Evolutionary conservation across 2,797 vertebrate species (phyloP), one percentile per base, ranked within the genome.

Genomic region (Bovichtus diacanthus): DNA sequence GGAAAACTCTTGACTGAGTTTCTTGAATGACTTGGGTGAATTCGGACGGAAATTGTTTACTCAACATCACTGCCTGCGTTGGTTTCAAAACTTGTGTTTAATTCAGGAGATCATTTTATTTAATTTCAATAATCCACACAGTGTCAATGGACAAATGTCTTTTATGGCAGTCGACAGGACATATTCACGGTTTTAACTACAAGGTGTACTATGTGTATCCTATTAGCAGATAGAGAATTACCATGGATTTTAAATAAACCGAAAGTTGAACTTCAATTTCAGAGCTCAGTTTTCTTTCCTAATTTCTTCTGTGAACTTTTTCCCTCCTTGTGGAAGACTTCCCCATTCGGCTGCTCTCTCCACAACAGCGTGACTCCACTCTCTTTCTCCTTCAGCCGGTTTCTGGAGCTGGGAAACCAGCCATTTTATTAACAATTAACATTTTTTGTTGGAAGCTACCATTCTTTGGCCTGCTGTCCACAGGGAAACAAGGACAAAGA

Each of bases 321-420:
- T 18, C 9, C 25, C 54, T 77, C 39, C 25, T 69, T 70, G 44
- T 74, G 60, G 51, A 77, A 80, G 11, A 72, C 51, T 60, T 78
- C 50, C 13, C 67, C 65, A 65, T 76, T 62, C 53, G 53, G 43
- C 67, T 53, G 54, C 38, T 84, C 21, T 65, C 31, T 84, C 79
- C 75, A 81, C 65, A 44, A 79, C 50, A 79, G 75, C 5, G 13
- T 67, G 29, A 68, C 29, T 49, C 60, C 71, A 50, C 9, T 70
- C 51, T 51, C 36, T 3, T 23, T 47, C 43, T 67, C 6, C n/a
- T 34, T 46, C 56, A 78, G 19, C 10, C 8, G 44, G 23, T n/a
- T 50, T 13, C 60, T 77, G 61, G 27, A 75, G 18, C 66, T 73
- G 23, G 11, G 19, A 58, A 49, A 71, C 27, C 8, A n/a, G 39